These are phyloP conservation scores for Xestia sexstrigata DNA, from an alignment of 2,888 invertebrate genomes.

Conservation along the genomic window DNA sequence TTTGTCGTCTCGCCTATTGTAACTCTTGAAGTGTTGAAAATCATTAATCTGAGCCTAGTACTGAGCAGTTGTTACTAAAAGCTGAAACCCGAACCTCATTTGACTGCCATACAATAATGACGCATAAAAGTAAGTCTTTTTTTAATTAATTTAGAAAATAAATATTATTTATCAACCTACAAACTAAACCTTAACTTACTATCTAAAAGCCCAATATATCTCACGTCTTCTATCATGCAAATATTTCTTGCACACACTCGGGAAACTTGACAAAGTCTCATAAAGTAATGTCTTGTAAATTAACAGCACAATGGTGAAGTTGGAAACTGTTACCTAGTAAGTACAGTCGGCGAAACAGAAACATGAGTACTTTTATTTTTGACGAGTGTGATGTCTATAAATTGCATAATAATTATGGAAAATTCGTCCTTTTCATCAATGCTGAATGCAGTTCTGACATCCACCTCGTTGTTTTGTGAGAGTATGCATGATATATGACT, in stretches of 20 bases:
- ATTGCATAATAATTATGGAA: no score
- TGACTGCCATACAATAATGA: not conserved
- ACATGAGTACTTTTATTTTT: not conserved
- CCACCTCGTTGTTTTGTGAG: no score
- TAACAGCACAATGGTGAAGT: conserved; percentile 47
- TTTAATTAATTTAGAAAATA: no score
- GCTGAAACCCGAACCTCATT: not conserved
- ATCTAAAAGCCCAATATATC: conserved; percentile 26
- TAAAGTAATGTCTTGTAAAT: conserved; percentile 51
- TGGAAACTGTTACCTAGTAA: conserved; percentile 37
- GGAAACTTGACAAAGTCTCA: conserved; percentile 46
- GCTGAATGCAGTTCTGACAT: no score
- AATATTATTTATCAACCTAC: not conserved
- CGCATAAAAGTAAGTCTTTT: no score
- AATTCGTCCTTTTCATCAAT: no score
- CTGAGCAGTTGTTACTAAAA: no score
- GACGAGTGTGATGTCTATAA: no score
- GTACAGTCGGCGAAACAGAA: conserved; percentile 20
- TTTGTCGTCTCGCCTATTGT: no score
- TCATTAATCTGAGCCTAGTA: no score
- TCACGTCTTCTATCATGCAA: conserved; percentile 46
- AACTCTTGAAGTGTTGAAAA: no score
- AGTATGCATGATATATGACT: no score
- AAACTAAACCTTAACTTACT: not conserved
- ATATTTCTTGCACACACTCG: conserved; percentile 40